phyloP scores from a whole-genome alignment of 2,797 vertebrate species.

The Brachymystax lenok region DNA sequence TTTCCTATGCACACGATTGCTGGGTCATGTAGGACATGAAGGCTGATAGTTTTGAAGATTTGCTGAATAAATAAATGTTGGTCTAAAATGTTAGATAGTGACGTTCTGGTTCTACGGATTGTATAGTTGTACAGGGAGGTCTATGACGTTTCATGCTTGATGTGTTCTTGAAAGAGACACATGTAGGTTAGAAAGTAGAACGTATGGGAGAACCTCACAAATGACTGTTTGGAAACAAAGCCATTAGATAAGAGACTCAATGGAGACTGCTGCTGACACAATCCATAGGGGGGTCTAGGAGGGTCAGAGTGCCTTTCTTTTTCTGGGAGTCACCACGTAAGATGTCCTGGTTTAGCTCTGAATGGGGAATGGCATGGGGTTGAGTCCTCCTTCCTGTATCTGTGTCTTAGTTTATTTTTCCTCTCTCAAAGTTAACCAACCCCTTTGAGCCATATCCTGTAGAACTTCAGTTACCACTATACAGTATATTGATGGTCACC shows the following conservation, averaged over 20 bases:
- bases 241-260: too few relatives aligned
- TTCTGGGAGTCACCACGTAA: too few relatives aligned
- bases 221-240: too few relatives aligned
- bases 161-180: constrained; percentile 24
- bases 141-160: background rate
- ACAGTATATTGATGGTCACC: too few relatives aligned
- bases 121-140: background rate
- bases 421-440: background rate
- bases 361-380: too few relatives aligned
- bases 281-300: too few relatives aligned
- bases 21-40: background rate
- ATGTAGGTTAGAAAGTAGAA: constrained; percentile 53
- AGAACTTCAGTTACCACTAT: too few relatives aligned
- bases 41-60: background rate
- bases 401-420: background rate
- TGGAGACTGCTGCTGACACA: too few relatives aligned
- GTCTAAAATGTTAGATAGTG: background rate
- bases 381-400: background rate
- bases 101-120: background rate
- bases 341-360: too few relatives aligned
- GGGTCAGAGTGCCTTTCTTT: too few relatives aligned
- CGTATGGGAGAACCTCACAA: background rate
- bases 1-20: background rate
- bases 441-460: too few relatives aligned
- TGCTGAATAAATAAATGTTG: background rate